Evolutionary conservation across 2,113 vertebrate species (phyloP).

Genomic region (Anser cygnoides): DNA sequence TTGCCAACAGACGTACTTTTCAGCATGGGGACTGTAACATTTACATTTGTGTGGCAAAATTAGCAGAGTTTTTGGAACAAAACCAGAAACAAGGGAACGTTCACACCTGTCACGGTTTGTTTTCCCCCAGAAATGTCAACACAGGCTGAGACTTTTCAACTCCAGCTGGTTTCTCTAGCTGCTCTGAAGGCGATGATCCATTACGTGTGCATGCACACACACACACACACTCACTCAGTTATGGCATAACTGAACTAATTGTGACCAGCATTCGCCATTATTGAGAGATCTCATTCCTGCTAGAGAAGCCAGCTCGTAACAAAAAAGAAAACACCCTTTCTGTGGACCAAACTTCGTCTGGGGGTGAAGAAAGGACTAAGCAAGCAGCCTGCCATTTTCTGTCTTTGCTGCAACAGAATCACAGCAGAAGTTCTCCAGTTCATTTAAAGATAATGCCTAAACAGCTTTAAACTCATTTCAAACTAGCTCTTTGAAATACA

Average conservation of each 20-base stretch:
- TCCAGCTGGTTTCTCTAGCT: slow-evolving; percentile 46
- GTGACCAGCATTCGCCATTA: slow-evolving; percentile 5
- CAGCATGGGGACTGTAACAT: slow-evolving; percentile 1
- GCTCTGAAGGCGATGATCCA: neutral
- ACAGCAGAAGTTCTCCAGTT: neutral
- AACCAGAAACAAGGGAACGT: slow-evolving; percentile 29
- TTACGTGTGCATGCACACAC: neutral
- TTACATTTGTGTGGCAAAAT: slow-evolving; percentile 29
- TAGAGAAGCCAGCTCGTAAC: neutral
- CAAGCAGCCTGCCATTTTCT: neutral
- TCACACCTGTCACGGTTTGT: slow-evolving; percentile 64
- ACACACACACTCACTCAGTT: neutral
- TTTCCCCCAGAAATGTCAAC: slow-evolving; percentile 59
- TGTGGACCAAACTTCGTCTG: fast-evolving
- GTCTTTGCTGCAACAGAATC: neutral
- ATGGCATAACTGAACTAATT: slow-evolving; percentile 15
- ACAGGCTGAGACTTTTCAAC: slow-evolving; percentile 49
- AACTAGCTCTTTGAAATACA: neutral
- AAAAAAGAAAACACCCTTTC: neutral
- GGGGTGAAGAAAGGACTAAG: neutral
- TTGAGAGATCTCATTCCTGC: neutral
- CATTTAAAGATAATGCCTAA: neutral
- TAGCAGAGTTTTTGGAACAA: slow-evolving; percentile 20
- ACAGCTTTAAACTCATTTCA: neutral
- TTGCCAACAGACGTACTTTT: neutral